Evolutionary conservation across 2,113 vertebrate genomes (phyloP).

Genomic region (Cathartes aura): DNA sequence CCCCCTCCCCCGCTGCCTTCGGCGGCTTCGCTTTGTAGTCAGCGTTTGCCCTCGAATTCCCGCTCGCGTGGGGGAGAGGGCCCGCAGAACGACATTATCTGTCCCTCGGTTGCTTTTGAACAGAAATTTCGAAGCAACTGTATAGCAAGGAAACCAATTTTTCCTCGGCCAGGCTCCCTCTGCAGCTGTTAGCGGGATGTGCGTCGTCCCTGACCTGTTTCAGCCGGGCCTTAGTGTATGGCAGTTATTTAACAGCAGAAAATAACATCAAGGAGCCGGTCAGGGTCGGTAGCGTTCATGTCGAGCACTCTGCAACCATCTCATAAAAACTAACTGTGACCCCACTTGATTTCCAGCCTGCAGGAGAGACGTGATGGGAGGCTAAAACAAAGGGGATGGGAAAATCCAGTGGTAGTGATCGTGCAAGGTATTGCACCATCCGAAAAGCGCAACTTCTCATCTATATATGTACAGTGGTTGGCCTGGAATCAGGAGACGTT

Average conservation of each 20-base stretch:
- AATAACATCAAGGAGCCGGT: not conserved
- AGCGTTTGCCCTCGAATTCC: not conserved
- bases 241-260: rapidly evolving
- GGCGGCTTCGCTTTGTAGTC: not conserved
- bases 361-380: not conserved
- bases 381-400: not conserved
- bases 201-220: not conserved
- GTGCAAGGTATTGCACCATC: not conserved
- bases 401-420: not conserved
- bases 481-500: not conserved
- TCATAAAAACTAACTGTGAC: not conserved
- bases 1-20: no score
- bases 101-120: not conserved
- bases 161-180: not conserved
- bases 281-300: not conserved
- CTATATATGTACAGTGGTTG: rapidly evolving
- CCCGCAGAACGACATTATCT: not conserved
- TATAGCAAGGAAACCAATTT: not conserved
- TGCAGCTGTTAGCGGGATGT: not conserved
- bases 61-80: no score
- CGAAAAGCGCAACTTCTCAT: rapidly evolving
- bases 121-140: not conserved
- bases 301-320: rapidly evolving
- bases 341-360: not conserved
- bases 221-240: not conserved